Percentiles rank a stretch among this genome's conserved stretches.
Evolutionary conservation across 2,113 vertebrate species (phyloP).

Genomic region (Bombycilla garrulus): DNA sequence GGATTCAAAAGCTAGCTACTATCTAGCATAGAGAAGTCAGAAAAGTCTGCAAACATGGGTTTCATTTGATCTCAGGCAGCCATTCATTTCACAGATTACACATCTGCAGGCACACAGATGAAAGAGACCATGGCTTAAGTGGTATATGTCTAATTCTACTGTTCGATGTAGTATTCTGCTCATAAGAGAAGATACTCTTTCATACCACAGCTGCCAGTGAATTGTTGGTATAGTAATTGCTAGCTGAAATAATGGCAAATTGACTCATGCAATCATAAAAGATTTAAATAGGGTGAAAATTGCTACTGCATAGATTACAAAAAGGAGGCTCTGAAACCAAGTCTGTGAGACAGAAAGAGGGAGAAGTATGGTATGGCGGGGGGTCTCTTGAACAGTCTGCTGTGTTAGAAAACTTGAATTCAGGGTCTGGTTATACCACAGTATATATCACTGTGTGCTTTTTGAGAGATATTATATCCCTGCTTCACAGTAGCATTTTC

Average conservation of each 20-base stretch:
- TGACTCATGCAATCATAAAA: slow-evolving; percentile 66
- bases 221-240: slow-evolving; percentile 65
- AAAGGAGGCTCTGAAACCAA: slow-evolving; percentile 47
- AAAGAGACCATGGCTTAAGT: slow-evolving; percentile 45
- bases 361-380: neutral
- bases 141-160: slow-evolving; percentile 39
- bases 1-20: neutral
- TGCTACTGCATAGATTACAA: slow-evolving; percentile 50
- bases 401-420: neutral
- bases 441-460: neutral
- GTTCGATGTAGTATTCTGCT: slow-evolving; percentile 55
- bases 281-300: slow-evolving; percentile 70
- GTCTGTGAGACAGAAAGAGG: slow-evolving; percentile 7
- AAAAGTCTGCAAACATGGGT: neutral
- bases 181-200: slow-evolving; percentile 53
- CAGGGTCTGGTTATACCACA: neutral
- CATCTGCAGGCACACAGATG: slow-evolving; percentile 55
- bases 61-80: slow-evolving; percentile 39
- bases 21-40: neutral
- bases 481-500: neutral
- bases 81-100: slow-evolving; percentile 32
- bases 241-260: slow-evolving; percentile 68
- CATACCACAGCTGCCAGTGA: slow-evolving; percentile 64
- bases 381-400: neutral
- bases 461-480: neutral